Evolutionary conservation across 1,140 invertebrate genomes (phyloP).

Genomic region (Epicauta chinensis): DNA sequence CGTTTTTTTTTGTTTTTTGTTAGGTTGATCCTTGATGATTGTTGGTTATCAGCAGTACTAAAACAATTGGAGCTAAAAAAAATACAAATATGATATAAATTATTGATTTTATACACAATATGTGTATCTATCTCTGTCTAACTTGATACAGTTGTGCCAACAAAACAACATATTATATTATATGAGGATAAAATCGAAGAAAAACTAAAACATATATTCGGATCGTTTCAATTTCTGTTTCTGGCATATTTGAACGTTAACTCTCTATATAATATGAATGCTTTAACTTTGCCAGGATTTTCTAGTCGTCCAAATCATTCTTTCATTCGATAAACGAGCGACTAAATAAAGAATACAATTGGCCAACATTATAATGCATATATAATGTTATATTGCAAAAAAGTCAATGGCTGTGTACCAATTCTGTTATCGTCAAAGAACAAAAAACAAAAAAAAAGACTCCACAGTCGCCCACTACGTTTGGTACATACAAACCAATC

Average conservation of each 20-base stretch:
- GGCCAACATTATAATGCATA: slow-evolving; percentile 42
- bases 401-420: slow-evolving; percentile 32
- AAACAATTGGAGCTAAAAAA: too few species aligned
- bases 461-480: too few species aligned
- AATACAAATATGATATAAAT: too few species aligned
- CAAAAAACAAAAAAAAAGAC: too few species aligned
- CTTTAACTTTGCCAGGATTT: slow-evolving; percentile 39
- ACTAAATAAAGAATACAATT: slow-evolving; percentile 15
- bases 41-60: too few species aligned
- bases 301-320: slow-evolving; percentile 32
- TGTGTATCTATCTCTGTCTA: too few species aligned
- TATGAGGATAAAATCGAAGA: slow-evolving; percentile 20
- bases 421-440: slow-evolving; percentile 4
- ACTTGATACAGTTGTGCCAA: too few species aligned
- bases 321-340: slow-evolving; percentile 23
- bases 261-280: slow-evolving; percentile 44
- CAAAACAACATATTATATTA: too few species aligned
- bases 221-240: slow-evolving; percentile 42
- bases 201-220: slow-evolving; percentile 42
- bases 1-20: not conserved
- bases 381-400: slow-evolving; percentile 43
- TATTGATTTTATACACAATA: too few species aligned
- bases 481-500: too few species aligned
- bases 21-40: not conserved
- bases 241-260: slow-evolving; percentile 43